Evolutionary conservation across 2,113 vertebrate species (phyloP).

Genomic region (Polypterus bichir): DNA sequence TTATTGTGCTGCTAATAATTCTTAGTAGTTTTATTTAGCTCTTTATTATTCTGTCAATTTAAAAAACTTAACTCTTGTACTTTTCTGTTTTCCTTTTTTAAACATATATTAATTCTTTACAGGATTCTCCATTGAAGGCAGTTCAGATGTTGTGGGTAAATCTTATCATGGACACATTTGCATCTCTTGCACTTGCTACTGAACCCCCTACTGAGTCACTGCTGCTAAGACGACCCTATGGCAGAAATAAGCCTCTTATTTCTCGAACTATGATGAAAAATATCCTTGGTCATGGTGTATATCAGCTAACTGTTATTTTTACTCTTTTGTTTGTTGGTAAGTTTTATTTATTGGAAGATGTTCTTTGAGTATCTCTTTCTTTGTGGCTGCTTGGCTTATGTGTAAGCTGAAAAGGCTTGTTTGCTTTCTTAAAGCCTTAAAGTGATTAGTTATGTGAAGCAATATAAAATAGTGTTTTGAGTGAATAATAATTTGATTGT

Average conservation of each 20-base stretch:
- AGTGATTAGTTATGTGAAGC: too few relatives aligned
- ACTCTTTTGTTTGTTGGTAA: constrained; percentile 89
- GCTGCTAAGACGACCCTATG: constrained; percentile 86
- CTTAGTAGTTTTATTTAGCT: not conserved
- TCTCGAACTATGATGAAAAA: constrained; percentile 99
- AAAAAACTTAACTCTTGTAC: not conserved
- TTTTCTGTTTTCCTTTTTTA: not conserved
- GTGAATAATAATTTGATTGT: too few relatives aligned
- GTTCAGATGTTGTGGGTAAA: constrained; percentile 99
- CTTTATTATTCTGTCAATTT: not conserved
- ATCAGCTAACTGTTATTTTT: constrained; percentile 86
- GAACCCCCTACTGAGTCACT: constrained; percentile 93
- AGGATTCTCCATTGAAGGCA: constrained; percentile 96
- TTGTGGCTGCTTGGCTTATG: too few relatives aligned
- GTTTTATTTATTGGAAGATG: constrained; percentile 13
- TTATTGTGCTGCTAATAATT: not conserved
- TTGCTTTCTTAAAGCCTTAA: too few relatives aligned
- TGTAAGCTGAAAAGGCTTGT: too few relatives aligned
- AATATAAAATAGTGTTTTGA: too few relatives aligned
- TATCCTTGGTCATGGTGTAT: constrained; percentile 89
- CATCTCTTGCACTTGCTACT: constrained; percentile 91
- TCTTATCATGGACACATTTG: constrained; percentile 97
- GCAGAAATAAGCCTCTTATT: constrained; percentile 95
- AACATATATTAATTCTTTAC: constrained; percentile 27
- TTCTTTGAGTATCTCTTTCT: too few relatives aligned